Base-by-base conservation (phyloP, 1,140 invertebrate species). In the Onthophagus taurus region DNA sequence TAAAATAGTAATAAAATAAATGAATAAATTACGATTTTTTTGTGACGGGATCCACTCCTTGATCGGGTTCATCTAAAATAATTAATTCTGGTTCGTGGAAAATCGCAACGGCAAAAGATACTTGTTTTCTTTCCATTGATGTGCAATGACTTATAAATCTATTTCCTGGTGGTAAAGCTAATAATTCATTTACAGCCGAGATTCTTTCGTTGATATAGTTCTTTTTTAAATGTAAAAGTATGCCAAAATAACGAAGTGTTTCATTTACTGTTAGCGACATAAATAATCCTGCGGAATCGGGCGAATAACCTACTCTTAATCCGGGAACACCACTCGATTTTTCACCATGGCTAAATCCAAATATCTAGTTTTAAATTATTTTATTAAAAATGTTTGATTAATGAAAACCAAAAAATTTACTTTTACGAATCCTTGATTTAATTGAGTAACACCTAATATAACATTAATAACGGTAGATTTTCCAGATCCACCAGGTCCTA, bases 41-140 rank as follows among this genome's bases (percentile, higher is more conserved):
- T 11, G 93, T 72, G 16, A 93, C 66, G 0, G 89, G 89, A 71
- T 95, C 90, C 14, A 95, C 86, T 16, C 90, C 90, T 17, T 29
- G 26, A 33, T 30, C 31, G 12, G 45, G 45, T 29, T 46, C 45
- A 18, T 46, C 45, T 18, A 46, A n/a, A 9, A 46, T 16, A 14
- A 46, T 19, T n/a, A 46, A 23, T 41, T 46, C 45, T 9, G 45
- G 45, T 37, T 46, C 45, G 18, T 46, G 45, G 9, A 46, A 17
- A 4, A 46, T 17, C 2, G 45, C 45, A 30, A 46, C 26, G 4
- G 12, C 45, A 14, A 41, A 46, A 5, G 45, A 46, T 4, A 46
- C 23, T 11, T 46, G 45, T 14, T 31, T 41, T 17, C 42, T 39
- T 13, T 17, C 16, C 11, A 9, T 13, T 26, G 39, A 36, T 6